A percentile compares a stretch with the other conserved stretches of the same genome.
Conservation (phyloP, 2,113 vertebrate genomes). For the Girardinichthys multiradiatus region DNA sequence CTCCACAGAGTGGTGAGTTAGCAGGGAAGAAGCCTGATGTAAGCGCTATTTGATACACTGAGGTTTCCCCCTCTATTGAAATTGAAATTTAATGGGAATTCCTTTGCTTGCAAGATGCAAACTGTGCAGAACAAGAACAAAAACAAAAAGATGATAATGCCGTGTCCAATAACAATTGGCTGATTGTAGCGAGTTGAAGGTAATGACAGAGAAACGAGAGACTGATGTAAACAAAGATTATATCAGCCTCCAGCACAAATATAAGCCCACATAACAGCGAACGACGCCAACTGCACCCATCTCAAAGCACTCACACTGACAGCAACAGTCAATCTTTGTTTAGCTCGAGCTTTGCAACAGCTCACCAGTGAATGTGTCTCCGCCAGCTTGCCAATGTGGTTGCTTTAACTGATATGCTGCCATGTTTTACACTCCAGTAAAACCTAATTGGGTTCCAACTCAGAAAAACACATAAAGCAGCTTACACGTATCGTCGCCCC, state of each 20-base stretch:
- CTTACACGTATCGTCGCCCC: conserved; percentile 59
- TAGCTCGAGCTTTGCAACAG: conserved; percentile 45
- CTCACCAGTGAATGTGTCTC: conserved; percentile 52
- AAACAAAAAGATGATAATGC: conserved; percentile 32
- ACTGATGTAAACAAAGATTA: conserved; percentile 73
- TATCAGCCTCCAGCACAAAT: conserved; percentile 54
- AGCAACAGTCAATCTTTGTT: conserved; percentile 65
- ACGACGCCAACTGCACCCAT: conserved; percentile 48
- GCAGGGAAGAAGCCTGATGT: conserved; percentile 68
- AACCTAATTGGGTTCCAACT: conserved; percentile 70
- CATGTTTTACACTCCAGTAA: conserved; percentile 74
- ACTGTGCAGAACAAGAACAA: conserved; percentile 48
- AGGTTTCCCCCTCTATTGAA: conserved; percentile 67
- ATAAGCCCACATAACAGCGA: conserved; percentile 52
- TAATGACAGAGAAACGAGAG: conserved; percentile 68
- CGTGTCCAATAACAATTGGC: conserved; percentile 65
- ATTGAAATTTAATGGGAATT: conserved; percentile 67
- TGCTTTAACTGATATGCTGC: conserved; percentile 65
- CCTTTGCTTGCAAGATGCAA: conserved; percentile 52
- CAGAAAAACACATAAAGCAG: conserved; percentile 66
- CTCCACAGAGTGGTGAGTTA: conserved; percentile 67
- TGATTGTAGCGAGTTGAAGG: conserved; percentile 57
- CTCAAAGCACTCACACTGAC: conserved; percentile 61
- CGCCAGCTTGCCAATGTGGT: conserved; percentile 57
- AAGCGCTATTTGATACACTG: conserved; percentile 78